These are phyloP conservation scores for Cecidostiba fungosa DNA, from an alignment of 2,888 invertebrate species.

Conservation along the genomic window DNA sequence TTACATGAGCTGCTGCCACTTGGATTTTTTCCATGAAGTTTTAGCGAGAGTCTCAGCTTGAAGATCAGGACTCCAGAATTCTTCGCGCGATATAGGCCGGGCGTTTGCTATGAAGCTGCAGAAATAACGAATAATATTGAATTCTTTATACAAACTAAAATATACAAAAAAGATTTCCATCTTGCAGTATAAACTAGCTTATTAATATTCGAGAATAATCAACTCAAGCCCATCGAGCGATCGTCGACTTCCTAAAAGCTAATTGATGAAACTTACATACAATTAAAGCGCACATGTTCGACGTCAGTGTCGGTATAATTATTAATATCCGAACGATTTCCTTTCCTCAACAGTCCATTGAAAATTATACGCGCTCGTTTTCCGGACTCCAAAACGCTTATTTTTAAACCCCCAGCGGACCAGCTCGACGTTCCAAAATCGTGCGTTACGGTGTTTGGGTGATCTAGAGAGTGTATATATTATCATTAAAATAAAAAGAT, in stretches of 20 bases:
- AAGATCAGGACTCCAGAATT: slow-evolving; percentile 82
- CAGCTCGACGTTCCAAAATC: slow-evolving; percentile 74
- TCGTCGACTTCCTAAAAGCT: neutral
- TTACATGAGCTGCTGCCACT: slow-evolving; percentile 79
- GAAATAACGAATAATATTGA: slow-evolving; percentile 54
- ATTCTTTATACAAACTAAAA: neutral
- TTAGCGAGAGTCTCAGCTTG: slow-evolving; percentile 83
- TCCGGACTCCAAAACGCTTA: slow-evolving; percentile 85
- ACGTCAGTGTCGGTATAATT: slow-evolving; percentile 74
- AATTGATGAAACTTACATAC: slow-evolving; percentile 82
- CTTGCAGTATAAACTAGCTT: too few relatives aligned
- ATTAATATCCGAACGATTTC: slow-evolving; percentile 69
- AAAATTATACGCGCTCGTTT: slow-evolving; percentile 85
- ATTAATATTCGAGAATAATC: neutral
- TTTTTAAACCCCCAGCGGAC: slow-evolving; percentile 83
- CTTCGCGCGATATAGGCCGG: slow-evolving; percentile 81
- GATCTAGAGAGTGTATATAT: slow-evolving; percentile 34
- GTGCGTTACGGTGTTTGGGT: slow-evolving; percentile 44
- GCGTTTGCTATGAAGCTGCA: slow-evolving; percentile 83
- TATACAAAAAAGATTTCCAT: too few relatives aligned
- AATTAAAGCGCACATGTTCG: slow-evolving; percentile 82
- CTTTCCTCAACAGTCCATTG: slow-evolving; percentile 85
- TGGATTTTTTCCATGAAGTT: slow-evolving; percentile 83
- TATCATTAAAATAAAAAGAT: neutral
- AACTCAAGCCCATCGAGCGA: neutral